A percentile compares a stretch with the other conserved stretches of the same genome.
These are phyloP conservation scores for Antennarius striatus DNA, from an alignment of 2,113 vertebrate genomes.

Conservation along the genomic window DNA sequence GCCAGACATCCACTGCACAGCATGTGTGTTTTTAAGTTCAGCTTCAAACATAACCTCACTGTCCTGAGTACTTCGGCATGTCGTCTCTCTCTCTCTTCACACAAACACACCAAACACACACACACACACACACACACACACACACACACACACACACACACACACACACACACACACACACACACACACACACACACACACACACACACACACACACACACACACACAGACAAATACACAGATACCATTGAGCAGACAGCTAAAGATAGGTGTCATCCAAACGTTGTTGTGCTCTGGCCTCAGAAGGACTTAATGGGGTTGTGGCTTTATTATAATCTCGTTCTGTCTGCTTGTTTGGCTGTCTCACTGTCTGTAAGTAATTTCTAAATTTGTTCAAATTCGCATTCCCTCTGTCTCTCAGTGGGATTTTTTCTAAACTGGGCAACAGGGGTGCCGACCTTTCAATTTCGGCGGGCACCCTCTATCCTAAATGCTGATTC, in stretches of 20 bases:
- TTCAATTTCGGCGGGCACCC: too few relatives aligned
- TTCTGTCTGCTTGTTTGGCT: constrained; percentile 30
- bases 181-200: constrained; percentile 34
- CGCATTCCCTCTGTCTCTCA: too few relatives aligned
- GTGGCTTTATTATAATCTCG: too few relatives aligned
- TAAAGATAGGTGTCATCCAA: too few relatives aligned
- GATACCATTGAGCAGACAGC: too few relatives aligned
- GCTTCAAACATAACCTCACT: constrained; percentile 45
- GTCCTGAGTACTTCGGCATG: constrained; percentile 38
- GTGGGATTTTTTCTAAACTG: too few relatives aligned
- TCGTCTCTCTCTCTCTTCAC: not conserved
- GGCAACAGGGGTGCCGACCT: too few relatives aligned
- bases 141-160: constrained; percentile 44
- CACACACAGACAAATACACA: too few relatives aligned
- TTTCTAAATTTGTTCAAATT: too few relatives aligned
- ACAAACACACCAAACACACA: not conserved
- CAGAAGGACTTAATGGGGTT: too few relatives aligned
- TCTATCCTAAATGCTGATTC: too few relatives aligned
- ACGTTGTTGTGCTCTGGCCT: too few relatives aligned
- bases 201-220: constrained; percentile 15
- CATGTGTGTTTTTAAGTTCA: constrained; percentile 41
- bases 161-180: constrained; percentile 18
- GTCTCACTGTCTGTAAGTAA: constrained; percentile 1
- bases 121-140: constrained; percentile 13
- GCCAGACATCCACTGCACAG: constrained; percentile 36